phyloP scores from a whole-genome alignment of 1,140 invertebrate genomes.

The Bombus pyrosoma region DNA sequence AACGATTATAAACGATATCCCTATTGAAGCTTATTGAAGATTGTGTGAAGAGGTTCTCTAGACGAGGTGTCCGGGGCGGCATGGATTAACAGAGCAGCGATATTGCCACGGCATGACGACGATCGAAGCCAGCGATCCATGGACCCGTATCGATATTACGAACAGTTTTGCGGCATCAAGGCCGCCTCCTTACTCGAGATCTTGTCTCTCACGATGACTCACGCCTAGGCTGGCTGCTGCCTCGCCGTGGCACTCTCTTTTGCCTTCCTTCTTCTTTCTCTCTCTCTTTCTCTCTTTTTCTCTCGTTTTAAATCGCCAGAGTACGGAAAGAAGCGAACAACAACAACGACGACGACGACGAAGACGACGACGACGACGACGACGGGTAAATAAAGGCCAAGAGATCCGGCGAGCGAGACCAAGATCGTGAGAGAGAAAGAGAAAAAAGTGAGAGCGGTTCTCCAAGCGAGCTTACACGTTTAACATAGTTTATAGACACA shows the following conservation, averaged over 20 bases:
- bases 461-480: slow-evolving; percentile 25
- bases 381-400: slow-evolving; percentile 31
- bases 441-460: slow-evolving; percentile 34
- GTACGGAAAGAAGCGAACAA: background rate
- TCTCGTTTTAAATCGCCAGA: background rate
- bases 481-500: slow-evolving; percentile 51
- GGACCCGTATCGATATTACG: slow-evolving; percentile 72
- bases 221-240: slow-evolving; percentile 70
- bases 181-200: slow-evolving; percentile 77
- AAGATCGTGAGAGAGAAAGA: background rate
- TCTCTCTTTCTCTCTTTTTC: background rate
- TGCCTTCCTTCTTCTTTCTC: slow-evolving; percentile 61
- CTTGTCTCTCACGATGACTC: slow-evolving; percentile 78
- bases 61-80: background rate
- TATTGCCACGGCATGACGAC: slow-evolving; percentile 53
- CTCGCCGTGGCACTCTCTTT: slow-evolving; percentile 56
- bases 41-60: background rate
- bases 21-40: no score
- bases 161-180: slow-evolving; percentile 77
- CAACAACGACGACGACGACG: background rate
- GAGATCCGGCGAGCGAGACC: background rate
- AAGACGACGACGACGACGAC: background rate
- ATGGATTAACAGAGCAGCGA: background rate
- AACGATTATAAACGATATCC: background rate
- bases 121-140: slow-evolving; percentile 66